Evolutionary conservation across 2,888 invertebrate genomes (phyloP).

Genomic region (Stenurella melanura): DNA sequence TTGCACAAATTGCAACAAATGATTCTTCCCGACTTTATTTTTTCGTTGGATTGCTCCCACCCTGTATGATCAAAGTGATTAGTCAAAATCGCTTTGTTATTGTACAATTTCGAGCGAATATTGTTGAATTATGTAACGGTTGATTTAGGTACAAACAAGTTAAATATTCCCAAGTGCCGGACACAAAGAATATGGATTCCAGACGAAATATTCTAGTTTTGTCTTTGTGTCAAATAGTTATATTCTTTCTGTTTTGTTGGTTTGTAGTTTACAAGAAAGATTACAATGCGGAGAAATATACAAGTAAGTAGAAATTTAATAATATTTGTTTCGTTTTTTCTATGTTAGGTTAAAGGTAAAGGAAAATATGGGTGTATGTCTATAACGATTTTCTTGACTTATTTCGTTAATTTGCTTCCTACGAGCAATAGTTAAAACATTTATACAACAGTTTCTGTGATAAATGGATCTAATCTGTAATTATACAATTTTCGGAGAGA

Average conservation of each 20-base stretch:
- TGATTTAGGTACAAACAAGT: conserved; percentile 45
- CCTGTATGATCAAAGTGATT: conserved; percentile 22
- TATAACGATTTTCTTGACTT: too few species aligned
- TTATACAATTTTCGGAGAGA: too few species aligned
- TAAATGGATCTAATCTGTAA: too few species aligned
- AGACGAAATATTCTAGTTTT: conserved; percentile 58
- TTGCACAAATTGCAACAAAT: background rate
- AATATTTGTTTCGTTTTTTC: background rate
- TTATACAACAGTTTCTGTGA: too few species aligned
- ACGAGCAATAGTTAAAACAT: too few species aligned
- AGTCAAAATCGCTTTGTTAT: conserved; percentile 49
- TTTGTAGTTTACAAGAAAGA: conserved; percentile 61
- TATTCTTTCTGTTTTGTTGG: conserved; percentile 63
- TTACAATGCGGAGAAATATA: conserved; percentile 58
- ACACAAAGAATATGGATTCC: conserved; percentile 29
- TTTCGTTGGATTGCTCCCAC: background rate
- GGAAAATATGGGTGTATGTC: too few species aligned
- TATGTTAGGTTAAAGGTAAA: too few species aligned
- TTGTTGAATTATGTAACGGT: conserved; percentile 22
- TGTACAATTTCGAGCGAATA: conserved; percentile 35
- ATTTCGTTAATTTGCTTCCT: too few species aligned
- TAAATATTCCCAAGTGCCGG: conserved; percentile 40
- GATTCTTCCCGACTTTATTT: background rate
- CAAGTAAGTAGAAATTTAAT: conserved; percentile 60
- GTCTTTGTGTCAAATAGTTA: conserved; percentile 57